Conservation (phyloP, 2,888 invertebrate genomes). For the Scaptomyza reducta region DNA sequence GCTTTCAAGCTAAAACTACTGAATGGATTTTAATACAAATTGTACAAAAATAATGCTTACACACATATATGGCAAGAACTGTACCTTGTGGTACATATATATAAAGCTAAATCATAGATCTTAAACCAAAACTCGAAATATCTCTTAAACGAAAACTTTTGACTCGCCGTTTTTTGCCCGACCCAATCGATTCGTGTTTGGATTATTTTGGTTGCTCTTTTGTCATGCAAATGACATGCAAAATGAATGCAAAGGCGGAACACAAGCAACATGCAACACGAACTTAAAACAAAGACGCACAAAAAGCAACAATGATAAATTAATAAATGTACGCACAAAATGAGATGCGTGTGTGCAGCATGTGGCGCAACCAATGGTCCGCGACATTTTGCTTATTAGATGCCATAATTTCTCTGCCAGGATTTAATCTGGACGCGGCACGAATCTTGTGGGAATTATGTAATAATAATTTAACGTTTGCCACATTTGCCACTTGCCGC, state of each 20-base stretch:
- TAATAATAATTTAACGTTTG: constrained; percentile 26
- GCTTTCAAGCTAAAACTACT: no score
- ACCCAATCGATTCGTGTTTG: constrained; percentile 8
- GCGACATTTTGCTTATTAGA: constrained; percentile 24
- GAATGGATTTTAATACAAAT: no score
- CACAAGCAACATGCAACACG: constrained; percentile 39
- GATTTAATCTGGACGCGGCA: constrained; percentile 44
- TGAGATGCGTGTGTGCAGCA: constrained; percentile 7
- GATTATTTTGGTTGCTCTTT: constrained; percentile 23
- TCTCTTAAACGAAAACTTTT: no score
- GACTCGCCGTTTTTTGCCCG: no score
- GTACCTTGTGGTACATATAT: no score
- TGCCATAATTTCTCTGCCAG: constrained; percentile 38
- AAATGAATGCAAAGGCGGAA: constrained; percentile 23
- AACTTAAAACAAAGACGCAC: constrained; percentile 16
- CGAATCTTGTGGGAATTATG: constrained; percentile 14
- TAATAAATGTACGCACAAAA: constrained; percentile 19
- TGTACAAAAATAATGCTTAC: no score
- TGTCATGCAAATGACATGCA: constrained; percentile 46
- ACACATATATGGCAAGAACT: no score
- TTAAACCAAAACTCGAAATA: no score
- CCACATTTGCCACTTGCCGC: constrained; percentile 7
- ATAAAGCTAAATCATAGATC: no score
- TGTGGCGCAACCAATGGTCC: constrained; percentile 6
- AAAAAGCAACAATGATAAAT: constrained; percentile 53